Evolutionary conservation across 2,888 invertebrate genomes (phyloP).

Genomic region (Marronus borbonicus): DNA sequence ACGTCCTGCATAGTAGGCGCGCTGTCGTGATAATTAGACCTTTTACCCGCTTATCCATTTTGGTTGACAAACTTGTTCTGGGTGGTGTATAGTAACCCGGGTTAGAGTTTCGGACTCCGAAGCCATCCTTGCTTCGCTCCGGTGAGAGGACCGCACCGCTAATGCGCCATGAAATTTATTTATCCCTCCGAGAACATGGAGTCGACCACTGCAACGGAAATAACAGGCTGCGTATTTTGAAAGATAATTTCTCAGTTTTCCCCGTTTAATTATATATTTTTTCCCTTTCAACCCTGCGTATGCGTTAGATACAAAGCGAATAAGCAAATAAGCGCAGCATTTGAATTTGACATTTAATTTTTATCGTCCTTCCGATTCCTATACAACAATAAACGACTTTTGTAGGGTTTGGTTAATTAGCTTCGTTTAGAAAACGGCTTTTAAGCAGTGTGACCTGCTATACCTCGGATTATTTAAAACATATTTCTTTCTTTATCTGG

Average conservation of each 20-base stretch:
- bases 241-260: conserved; percentile 41
- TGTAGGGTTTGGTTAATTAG: conserved; percentile 2
- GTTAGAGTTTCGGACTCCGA: conserved; percentile 25
- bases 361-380: not conserved
- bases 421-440: not conserved
- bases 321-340: conserved; percentile 9
- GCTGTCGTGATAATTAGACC: conserved; percentile 48
- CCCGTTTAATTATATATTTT: conserved; percentile 38
- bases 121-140: conserved; percentile 1
- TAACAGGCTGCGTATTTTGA: conserved; percentile 45
- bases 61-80: conserved; percentile 49
- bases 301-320: conserved; percentile 2
- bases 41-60: conserved; percentile 48
- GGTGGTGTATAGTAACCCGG: conserved; percentile 23
- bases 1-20: conserved; percentile 39
- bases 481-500: no score
- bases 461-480: no score
- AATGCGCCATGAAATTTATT: conserved; percentile 50
- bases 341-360: conserved; percentile 35
- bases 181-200: conserved; percentile 43
- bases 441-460: no score
- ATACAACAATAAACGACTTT: not conserved
- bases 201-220: conserved; percentile 40
- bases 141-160: conserved; percentile 13
- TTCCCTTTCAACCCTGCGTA: not conserved